Conservation (phyloP, 2,113 vertebrate species). For the Caranx melampygus region DNA sequence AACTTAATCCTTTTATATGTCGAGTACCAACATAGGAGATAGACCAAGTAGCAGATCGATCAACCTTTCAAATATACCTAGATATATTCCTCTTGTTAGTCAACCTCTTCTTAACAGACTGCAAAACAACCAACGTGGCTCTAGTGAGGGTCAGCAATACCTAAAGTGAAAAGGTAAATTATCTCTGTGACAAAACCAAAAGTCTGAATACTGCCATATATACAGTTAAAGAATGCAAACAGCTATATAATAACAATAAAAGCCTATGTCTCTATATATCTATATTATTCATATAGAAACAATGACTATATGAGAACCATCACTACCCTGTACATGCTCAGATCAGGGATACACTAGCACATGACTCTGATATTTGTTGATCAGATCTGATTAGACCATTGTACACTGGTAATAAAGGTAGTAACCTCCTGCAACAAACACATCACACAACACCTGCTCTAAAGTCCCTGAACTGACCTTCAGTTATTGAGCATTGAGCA, state of each 20-base stretch:
- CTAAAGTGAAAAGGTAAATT: not conserved
- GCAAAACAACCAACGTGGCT: not conserved
- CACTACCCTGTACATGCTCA: not conserved
- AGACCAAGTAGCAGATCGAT: conserved; percentile 63
- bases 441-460: not conserved
- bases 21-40: conserved; percentile 52
- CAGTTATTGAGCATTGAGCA: not conserved
- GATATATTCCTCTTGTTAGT: conserved; percentile 28
- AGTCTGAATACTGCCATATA: not conserved
- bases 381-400: not conserved
- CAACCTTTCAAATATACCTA: conserved; percentile 53
- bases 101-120: not conserved
- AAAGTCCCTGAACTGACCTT: not conserved
- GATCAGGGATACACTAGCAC: not conserved
- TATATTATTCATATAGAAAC: not conserved
- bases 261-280: not conserved
- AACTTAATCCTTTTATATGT: conserved; percentile 64
- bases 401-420: not conserved
- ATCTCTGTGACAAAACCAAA: not conserved
- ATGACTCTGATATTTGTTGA: not conserved
- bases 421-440: not conserved
- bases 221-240: not conserved
- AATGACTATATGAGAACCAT: not conserved
- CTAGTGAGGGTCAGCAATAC: not conserved
- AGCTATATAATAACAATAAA: no score